These are phyloP conservation scores for Philantomba maxwellii DNA, from an alignment of 2,113 vertebrate genomes.

Conservation along the genomic window DNA sequence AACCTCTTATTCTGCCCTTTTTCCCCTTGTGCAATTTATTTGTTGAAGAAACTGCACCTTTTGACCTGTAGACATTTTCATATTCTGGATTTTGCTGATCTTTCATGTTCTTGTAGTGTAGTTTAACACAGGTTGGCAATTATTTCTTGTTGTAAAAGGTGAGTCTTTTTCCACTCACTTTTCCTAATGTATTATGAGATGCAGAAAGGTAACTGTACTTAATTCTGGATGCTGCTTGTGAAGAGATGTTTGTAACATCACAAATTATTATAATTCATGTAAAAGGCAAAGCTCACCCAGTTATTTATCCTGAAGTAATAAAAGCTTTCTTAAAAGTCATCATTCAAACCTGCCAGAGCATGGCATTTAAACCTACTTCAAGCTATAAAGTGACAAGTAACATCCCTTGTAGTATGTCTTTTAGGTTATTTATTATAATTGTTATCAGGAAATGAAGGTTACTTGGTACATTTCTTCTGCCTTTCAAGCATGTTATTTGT, in stretches of 20 bases:
- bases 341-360: neutral
- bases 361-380: neutral
- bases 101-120: neutral
- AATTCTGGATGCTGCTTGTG: neutral
- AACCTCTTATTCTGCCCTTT: neutral
- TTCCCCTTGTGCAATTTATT: neutral
- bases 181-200: neutral
- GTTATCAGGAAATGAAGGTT: neutral
- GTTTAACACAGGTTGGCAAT: neutral
- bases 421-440: constrained; percentile 1
- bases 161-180: neutral
- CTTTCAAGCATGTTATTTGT: neutral
- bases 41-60: neutral
- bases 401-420: neutral
- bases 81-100: neutral
- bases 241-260: neutral
- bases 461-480: neutral
- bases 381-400: neutral
- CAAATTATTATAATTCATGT: neutral
- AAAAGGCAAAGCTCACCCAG: neutral
- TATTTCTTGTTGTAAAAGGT: neutral
- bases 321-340: neutral
- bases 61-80: neutral
- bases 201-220: neutral
- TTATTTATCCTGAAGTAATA: neutral